Evolutionary conservation across 2,113 vertebrate species (phyloP).

Genomic region (Pitta sordida): DNA sequence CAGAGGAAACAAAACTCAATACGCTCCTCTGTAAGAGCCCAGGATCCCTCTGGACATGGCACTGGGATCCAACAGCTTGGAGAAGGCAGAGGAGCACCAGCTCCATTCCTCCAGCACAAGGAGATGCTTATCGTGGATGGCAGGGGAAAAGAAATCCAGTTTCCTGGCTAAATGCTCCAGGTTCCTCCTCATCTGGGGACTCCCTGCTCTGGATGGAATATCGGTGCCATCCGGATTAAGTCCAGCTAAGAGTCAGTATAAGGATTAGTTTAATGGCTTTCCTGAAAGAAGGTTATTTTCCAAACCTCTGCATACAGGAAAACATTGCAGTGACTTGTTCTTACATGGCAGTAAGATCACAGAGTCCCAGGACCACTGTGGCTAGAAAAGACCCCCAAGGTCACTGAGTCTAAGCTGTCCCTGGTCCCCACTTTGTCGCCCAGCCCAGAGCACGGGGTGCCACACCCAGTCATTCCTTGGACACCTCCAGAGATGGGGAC

Average conservation of each 20-base stretch:
- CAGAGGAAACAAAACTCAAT: slow-evolving; percentile 41
- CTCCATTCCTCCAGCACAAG: slow-evolving; percentile 10
- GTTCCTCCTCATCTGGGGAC: neutral
- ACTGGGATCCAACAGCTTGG: neutral
- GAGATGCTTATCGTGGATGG: neutral
- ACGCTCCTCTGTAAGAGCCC: neutral
- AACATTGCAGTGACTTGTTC: neutral
- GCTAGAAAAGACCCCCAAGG: neutral
- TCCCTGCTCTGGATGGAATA: neutral
- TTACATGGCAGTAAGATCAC: neutral
- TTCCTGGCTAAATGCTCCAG: neutral
- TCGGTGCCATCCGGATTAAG: neutral
- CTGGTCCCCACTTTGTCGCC: neutral
- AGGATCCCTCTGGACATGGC: neutral
- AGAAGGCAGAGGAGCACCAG: neutral
- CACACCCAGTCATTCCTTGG: neutral
- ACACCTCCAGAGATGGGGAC: neutral
- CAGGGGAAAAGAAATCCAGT: neutral
- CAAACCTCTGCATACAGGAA: neutral
- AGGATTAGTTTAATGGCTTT: neutral
- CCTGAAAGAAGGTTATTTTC: neutral
- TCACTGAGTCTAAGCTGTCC: neutral
- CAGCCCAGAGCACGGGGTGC: neutral
- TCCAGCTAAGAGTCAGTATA: neutral
- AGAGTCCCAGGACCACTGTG: neutral